Percentiles rank a stretch among this genome's conserved stretches.
These are phyloP conservation scores for Anas platyrhynchos DNA, from an alignment of 2,113 vertebrate species.

Conservation along the genomic window DNA sequence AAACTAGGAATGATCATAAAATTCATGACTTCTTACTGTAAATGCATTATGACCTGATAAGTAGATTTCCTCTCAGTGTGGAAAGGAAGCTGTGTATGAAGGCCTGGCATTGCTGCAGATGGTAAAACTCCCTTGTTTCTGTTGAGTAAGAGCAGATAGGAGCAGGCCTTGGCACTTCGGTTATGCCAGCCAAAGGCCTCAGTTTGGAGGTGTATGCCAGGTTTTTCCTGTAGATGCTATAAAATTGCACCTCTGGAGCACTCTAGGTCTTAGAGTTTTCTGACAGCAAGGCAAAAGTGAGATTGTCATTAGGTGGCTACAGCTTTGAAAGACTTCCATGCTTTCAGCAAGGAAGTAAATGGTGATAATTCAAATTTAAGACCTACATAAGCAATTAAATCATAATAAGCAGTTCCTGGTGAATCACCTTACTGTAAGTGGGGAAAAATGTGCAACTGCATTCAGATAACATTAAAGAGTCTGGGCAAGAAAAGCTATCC, in stretches of 20 bases:
- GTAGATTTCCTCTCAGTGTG: neutral
- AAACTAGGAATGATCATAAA: neutral
- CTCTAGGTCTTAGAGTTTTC: neutral
- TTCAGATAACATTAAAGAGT: neutral
- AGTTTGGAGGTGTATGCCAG: neutral
- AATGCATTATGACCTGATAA: neutral
- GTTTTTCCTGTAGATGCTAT: neutral
- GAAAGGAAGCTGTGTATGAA: neutral
- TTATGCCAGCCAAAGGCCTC: neutral
- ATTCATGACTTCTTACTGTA: neutral
- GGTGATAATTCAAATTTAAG: neutral
- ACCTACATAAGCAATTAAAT: neutral
- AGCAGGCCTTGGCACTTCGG: neutral
- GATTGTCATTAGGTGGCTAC: neutral
- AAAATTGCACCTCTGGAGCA: neutral
- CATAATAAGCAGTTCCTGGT: neutral
- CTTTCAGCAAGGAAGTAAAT: neutral
- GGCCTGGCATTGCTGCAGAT: neutral
- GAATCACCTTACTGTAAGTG: neutral
- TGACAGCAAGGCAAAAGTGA: neutral
- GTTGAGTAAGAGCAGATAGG: neutral
- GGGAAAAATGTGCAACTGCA: neutral
- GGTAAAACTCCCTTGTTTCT: neutral
- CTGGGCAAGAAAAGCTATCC: neutral
- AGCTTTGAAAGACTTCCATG: neutral